A percentile compares a stretch with the other conserved stretches of the same genome.
phyloP scores from a whole-genome alignment of 64 coral and sea anemone species.

The Actinia equina region DNA sequence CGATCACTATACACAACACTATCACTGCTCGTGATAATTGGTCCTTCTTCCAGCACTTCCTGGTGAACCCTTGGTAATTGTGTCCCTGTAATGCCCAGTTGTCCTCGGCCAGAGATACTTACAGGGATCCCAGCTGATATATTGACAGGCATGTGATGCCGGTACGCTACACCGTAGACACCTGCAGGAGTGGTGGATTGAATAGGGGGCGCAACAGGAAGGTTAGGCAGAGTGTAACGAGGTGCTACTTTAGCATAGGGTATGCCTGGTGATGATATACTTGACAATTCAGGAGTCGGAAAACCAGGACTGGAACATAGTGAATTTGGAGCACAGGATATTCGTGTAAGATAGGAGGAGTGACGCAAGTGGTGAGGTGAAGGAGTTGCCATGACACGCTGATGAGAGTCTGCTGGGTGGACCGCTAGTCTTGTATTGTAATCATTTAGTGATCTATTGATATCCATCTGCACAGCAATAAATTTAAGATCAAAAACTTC shows the following conservation, averaged over 20 bases:
- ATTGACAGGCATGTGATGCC: not conserved
- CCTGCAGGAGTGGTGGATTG: not conserved
- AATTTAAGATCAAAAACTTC: not conserved
- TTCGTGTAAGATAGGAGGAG: not conserved
- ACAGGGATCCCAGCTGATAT: conserved; percentile 14
- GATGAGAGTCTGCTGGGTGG: not conserved
- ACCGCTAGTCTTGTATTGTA: not conserved
- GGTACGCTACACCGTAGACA: not conserved
- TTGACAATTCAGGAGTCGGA: not conserved
- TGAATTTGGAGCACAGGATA: not conserved
- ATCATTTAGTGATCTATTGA: not conserved
- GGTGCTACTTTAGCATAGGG: not conserved
- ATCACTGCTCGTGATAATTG: not conserved
- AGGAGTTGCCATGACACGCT: not conserved
- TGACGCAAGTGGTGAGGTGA: not conserved
- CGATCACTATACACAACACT: not conserved
- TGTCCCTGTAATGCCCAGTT: not conserved
- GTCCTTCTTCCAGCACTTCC: not conserved
- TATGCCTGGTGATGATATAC: not conserved
- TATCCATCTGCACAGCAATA: not conserved
- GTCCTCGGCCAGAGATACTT: not conserved
- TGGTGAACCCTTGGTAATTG: not conserved
- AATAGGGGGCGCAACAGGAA: not conserved
- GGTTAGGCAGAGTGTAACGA: not conserved
- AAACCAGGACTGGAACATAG: not conserved